Evolutionary conservation across 1,140 invertebrate genomes (phyloP), one percentile per base, ranked within the genome.

Genomic region (Batillaria attramentaria): DNA sequence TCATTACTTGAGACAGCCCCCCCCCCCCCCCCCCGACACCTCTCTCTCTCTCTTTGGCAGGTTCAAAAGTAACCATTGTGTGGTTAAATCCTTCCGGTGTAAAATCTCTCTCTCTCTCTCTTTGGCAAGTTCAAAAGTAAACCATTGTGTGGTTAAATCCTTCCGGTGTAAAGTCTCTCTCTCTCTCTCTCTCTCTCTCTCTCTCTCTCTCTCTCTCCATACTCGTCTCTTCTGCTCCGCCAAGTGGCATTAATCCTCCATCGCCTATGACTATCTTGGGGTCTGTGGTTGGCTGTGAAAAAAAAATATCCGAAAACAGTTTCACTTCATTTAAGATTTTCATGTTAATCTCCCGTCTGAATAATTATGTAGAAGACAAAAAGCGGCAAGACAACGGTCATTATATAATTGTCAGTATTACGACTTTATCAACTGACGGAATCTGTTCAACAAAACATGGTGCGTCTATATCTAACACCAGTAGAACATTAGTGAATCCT

Each of bases 161-260:
- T 35, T n/a, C 37, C 13, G 28, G 18, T 37, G 33, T 33, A 35
- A 16, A 4, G 28, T 50, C 46, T 50, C 13, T 50, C 13, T 50
- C 24, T 50, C 46, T 50, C 13, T 50, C 24, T 50, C 13, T 13
- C 46, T 50, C 24, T 50, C 13, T 50, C 46, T 50, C 24, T 50
- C 46, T 50, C 13, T 24, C 46, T 13, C 13, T 50, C 13, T 50
- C 13, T 24, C 46, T 24, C n/a, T n/a, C n/a, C n/a, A n/a, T 68
- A 89, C 87, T 85, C 37, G 78, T 87, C 68, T 87, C 85, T 88
- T 98, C 97, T 0, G 91, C 81, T 2, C 97, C 97, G 3, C 97
- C 97, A 0, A 98, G 87, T 0, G 97, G 97, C 92, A 96, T 93
- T n/a, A 98, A 89, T 72, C 94, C 94, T 0, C 91, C 92, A 18